Conservation (phyloP, 2,113 vertebrate genomes). For the Zapornia atra region DNA sequence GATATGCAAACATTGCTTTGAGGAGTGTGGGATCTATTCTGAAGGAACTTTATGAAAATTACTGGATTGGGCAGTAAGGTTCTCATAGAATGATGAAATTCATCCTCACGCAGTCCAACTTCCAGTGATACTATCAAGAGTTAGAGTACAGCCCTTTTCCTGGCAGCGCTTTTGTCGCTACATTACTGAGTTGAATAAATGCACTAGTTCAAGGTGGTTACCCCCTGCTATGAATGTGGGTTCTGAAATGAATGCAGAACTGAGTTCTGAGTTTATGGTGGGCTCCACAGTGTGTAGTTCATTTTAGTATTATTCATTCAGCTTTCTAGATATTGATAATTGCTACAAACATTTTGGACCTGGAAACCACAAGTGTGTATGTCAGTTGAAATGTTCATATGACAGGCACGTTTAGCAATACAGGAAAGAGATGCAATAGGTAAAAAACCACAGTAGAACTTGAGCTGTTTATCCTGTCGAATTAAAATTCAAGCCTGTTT, state of each 20-base stretch:
- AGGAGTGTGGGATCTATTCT: neutral
- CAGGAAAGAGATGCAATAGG: slow-evolving; percentile 49
- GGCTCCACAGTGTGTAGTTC: neutral
- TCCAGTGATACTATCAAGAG: neutral
- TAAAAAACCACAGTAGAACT: slow-evolving; percentile 39
- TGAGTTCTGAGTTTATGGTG: neutral
- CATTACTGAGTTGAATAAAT: neutral
- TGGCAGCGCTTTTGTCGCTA: neutral
- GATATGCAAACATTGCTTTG: neutral
- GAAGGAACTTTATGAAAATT: neutral
- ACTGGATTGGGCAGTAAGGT: neutral
- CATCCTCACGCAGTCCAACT: neutral
- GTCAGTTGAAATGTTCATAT: slow-evolving; percentile 29
- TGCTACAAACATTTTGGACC: neutral
- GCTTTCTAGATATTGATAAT: slow-evolving; percentile 56
- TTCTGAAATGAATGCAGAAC: slow-evolving; percentile 19
- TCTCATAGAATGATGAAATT: neutral
- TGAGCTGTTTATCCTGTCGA: slow-evolving; percentile 34
- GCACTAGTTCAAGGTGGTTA: neutral
- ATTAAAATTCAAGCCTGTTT: slow-evolving; percentile 10
- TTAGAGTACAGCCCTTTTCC: neutral
- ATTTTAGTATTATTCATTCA: slow-evolving; percentile 7
- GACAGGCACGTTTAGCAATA: neutral
- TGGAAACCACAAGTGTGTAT: slow-evolving; percentile 4
- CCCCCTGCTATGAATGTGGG: neutral